Base-by-base conservation (phyloP, 2,797 vertebrate species). In the Pampus argenteus region DNA sequence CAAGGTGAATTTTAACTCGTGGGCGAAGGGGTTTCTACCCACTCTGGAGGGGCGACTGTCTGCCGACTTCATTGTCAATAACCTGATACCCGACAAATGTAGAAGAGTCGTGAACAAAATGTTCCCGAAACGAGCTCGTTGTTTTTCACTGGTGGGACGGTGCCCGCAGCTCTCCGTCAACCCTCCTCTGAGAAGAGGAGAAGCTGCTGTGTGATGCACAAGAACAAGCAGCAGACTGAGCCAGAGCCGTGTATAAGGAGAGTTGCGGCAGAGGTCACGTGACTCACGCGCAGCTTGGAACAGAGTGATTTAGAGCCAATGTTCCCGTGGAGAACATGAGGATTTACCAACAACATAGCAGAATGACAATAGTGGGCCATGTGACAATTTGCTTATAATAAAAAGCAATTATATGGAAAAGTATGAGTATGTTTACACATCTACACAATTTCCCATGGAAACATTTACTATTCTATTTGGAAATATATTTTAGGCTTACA, bases 1-100 rank as follows among this genome's bases (percentile, higher is more conserved):
- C 68, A 86, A 54, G 83, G 94, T 93, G 86, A 96, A 86, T 74
- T 92, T 94, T 73, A 96, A 92, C 76, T 96, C 92, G 88, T 97
- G 96, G 56, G 94, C 91, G 91, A 98, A 98, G 8, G 97, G 97
- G 91, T 97, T 97, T 85, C 85, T 90, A 22, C 82, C 83, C 71
- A 68, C 81, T 40, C 17, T 78, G 49, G 78, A 80, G 56, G 91
- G 82, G 13, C 89, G 89, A 50, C 74, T 88, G 79, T 70, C 75
- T 5, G 87, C 60, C 57, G 95, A 83, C 91, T 93, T 94, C 96
- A 97, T 97, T 3, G 48, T 55, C 31, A 55, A 62, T 17, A 23
- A 25, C 11, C 28, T 8, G 11, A 49, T 28, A 34, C 10, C n/a
- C 0, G 23, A 47, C 14, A n/a, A 22, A 2, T n/a, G 26, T 25